Percentiles rank a stretch among this genome's conserved stretches.
Conservation (phyloP, 2,888 invertebrate species). For the Philereme vetulata region DNA sequence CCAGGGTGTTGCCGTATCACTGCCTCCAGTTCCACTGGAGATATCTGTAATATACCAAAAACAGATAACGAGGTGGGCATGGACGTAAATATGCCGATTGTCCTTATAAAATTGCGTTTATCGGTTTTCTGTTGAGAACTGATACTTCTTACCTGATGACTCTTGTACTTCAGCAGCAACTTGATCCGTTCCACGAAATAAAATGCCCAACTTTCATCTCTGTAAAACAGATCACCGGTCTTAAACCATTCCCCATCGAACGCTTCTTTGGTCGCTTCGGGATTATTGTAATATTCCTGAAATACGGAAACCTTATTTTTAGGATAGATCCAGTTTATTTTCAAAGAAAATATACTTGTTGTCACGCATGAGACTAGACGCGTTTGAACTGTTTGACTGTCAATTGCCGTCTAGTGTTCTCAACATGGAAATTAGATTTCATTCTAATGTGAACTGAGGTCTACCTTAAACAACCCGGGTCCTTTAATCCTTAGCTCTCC, state of each 20-base stretch:
- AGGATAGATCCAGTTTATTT: no score
- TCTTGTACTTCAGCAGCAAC: conserved; percentile 77
- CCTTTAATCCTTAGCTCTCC: conserved; percentile 77
- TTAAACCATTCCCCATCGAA: conserved; percentile 73
- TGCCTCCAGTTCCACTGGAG: conserved; percentile 56
- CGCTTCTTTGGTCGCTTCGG: conserved; percentile 64
- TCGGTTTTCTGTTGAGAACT: no score
- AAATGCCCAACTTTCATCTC: conserved; percentile 75
- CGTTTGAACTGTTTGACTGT: no score
- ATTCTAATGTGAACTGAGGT: no score
- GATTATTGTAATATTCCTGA: conserved; percentile 74
- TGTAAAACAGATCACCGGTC: conserved; percentile 81
- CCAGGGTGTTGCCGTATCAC: conserved; percentile 57
- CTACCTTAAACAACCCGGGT: conserved; percentile 59
- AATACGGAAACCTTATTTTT: neutral
- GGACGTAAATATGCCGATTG: no score
- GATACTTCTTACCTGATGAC: conserved; percentile 63
- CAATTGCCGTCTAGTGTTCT: no score
- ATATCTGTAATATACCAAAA: conserved; percentile 47
- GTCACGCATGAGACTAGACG: no score
- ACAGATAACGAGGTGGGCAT: neutral
- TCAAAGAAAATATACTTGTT: no score
- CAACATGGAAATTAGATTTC: no score
- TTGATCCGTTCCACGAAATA: conserved; percentile 80
- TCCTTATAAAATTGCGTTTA: no score